Percentiles rank a stretch among this genome's conserved stretches.
phyloP scores from a whole-genome alignment of 1,140 invertebrate species.

The Hetaerina americana region DNA sequence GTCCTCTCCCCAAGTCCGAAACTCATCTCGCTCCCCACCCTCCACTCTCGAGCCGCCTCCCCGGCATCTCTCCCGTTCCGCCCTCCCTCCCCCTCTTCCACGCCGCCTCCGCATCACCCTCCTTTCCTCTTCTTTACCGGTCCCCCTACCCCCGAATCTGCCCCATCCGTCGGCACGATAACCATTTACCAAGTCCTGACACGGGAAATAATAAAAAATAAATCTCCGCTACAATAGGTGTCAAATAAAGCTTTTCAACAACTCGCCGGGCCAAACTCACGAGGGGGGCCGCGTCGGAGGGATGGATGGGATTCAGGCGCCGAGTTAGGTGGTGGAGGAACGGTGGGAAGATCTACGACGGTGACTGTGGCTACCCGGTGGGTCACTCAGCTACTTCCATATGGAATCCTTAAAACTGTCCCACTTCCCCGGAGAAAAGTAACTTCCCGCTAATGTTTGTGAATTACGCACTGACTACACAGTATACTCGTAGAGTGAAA shows the following conservation, averaged over 20 bases:
- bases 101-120: too few species aligned
- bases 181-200: background rate
- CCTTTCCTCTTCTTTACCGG: too few species aligned
- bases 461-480: too few species aligned
- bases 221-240: background rate
- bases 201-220: background rate
- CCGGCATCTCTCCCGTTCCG: too few species aligned
- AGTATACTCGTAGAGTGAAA: too few species aligned
- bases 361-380: too few species aligned
- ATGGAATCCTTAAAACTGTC: background rate
- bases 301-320: background rate
- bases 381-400: too few species aligned
- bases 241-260: background rate
- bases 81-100: too few species aligned
- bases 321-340: background rate
- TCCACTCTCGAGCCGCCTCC: too few species aligned
- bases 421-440: constrained; percentile 17
- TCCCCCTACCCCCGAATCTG: too few species aligned
- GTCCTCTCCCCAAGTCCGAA: background rate
- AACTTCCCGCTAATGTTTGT: background rate
- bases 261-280: background rate
- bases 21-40: background rate
- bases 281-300: background rate
- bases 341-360: too few species aligned
- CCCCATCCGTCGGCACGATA: background rate